Base-by-base conservation (phyloP, 2,888 invertebrate genomes). In the Eupeodes latifasciatus region DNA sequence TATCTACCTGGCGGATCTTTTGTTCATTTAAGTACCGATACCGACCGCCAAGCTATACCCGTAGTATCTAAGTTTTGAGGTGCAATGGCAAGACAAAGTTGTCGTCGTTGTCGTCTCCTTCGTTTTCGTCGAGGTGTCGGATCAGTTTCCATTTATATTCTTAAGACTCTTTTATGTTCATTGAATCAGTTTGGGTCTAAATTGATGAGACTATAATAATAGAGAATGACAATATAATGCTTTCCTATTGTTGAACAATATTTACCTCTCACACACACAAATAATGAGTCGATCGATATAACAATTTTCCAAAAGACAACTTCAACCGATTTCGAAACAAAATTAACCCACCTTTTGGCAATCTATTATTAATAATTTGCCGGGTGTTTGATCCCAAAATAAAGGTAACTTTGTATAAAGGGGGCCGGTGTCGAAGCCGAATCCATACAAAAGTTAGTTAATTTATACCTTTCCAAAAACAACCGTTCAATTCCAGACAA, bases 1-100 rank as follows among this genome's bases (percentile, higher is more conserved):
- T 86, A 86, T 53, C 51, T 53, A 75, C 53, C 51, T 49, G 62
- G n/a, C 44, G 71, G 59, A 47, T 53, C 51, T 81, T 72, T 85
- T 81, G 66, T 72, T 66, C 51, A 1, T 49, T 44, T 55, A 71
- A 69, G 57, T 47, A 59, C 80, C 78, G 83, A 66, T 61, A 27
- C 40, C 40, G 40, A 40, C 40, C 40, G 40, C 3, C 40, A 40
- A 40, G 40, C 5, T 40, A 40, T 27, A 3, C 27, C 3, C 27
- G 27, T 27, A 27, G 27, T 27, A 27, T 27, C 27, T 27, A 27
- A 27, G 27, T 27, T 27, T 7, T 40, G 34, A 59, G 59, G 59
- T 36, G 47, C 44, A 9, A 47, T 47, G 59, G 59, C 9, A 59
- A 59, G 36, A 36, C 57, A 4, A 59, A 59, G 14, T 14, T 9